These are phyloP conservation scores for Halesus radiatus DNA, from an alignment of 1,140 invertebrate genomes.

Conservation along the genomic window DNA sequence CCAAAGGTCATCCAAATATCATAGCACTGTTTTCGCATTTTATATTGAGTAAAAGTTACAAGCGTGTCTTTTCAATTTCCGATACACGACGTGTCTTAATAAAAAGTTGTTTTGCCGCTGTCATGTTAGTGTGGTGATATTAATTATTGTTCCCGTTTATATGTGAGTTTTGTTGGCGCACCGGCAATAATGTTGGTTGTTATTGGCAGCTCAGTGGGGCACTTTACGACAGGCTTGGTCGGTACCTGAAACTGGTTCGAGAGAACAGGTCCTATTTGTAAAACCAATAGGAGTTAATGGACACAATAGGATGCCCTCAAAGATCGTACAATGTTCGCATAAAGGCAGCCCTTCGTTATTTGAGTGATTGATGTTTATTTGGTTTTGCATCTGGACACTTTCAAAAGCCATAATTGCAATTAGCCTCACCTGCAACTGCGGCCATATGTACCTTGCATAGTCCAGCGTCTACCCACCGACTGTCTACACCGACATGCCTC, in stretches of 20 bases:
- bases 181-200: neutral
- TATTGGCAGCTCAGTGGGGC: neutral
- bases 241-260: conserved; percentile 23
- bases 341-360: too few species aligned
- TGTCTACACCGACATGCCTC: neutral
- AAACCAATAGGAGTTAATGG: neutral
- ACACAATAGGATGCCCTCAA: neutral
- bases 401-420: too few species aligned
- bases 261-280: neutral
- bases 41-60: neutral
- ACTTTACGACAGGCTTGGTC: neutral
- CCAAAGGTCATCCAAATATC: too few species aligned
- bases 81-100: neutral
- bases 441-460: neutral
- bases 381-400: too few species aligned
- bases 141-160: conserved; percentile 1
- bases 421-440: too few species aligned
- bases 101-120: neutral
- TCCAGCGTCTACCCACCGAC: neutral
- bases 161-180: neutral
- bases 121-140: conserved; percentile 14
- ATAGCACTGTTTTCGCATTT: too few species aligned
- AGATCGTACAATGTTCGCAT: too few species aligned
- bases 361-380: too few species aligned
- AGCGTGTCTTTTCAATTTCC: conserved; percentile 11